Conservation (phyloP, 2,113 vertebrate genomes). For the Drymodes brunneopygia region DNA sequence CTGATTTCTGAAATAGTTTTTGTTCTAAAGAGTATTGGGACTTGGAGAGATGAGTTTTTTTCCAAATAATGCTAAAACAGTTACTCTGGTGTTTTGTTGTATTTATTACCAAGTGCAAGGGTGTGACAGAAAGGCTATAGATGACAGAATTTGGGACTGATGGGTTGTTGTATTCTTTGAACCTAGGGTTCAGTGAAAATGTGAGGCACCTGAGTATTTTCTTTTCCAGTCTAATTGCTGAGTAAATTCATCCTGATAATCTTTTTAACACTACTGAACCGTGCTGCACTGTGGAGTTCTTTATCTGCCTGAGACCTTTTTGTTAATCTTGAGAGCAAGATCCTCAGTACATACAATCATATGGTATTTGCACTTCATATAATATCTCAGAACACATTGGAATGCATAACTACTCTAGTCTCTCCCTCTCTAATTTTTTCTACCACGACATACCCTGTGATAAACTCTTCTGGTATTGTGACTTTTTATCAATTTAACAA, state of each 20-base stretch:
- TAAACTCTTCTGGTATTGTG: neutral
- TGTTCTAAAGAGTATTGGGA: neutral
- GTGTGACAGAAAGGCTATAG: neutral
- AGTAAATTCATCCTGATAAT: neutral
- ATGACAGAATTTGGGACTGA: neutral
- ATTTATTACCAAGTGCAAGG: neutral
- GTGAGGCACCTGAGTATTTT: neutral
- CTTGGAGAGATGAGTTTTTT: fast-evolving
- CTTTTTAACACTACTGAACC: neutral
- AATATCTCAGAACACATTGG: neutral
- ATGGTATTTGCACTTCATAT: neutral
- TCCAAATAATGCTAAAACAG: neutral
- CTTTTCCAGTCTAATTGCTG: neutral
- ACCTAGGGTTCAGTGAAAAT: neutral
- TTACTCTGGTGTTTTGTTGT: neutral
- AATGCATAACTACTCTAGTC: neutral
- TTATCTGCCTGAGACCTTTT: neutral
- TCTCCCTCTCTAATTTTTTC: neutral
- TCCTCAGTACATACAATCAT: neutral
- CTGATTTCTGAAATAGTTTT: neutral
- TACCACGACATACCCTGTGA: neutral
- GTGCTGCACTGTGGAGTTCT: neutral
- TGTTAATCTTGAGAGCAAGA: neutral
- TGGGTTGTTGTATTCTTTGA: neutral
- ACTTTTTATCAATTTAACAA: neutral